These are phyloP conservation scores for Heterotilapia buettikoferi DNA, from an alignment of 2,113 vertebrate species.

Conservation along the genomic window DNA sequence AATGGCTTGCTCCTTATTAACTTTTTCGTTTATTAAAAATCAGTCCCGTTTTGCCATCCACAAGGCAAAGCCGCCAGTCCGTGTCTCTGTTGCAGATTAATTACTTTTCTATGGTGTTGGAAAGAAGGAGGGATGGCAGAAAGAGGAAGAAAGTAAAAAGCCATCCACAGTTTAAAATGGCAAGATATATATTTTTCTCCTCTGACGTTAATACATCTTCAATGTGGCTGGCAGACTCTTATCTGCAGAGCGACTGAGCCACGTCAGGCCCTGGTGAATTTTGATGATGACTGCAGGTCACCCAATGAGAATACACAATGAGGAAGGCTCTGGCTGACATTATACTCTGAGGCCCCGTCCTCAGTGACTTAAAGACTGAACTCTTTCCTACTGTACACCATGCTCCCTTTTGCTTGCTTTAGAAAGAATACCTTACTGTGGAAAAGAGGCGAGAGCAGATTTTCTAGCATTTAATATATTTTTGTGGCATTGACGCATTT, in stretches of 20 bases:
- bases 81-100: slow-evolving; percentile 68
- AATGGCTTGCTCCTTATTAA: slow-evolving; percentile 70
- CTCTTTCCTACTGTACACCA: not conserved
- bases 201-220: slow-evolving; percentile 61
- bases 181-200: slow-evolving; percentile 65
- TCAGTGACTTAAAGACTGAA: slow-evolving; percentile 10
- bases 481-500: not conserved
- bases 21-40: slow-evolving; percentile 70
- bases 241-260: slow-evolving; percentile 62
- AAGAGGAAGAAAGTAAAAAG: slow-evolving; percentile 48
- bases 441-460: not conserved
- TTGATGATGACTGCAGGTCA: slow-evolving; percentile 68
- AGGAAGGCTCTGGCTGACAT: slow-evolving; percentile 41
- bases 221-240: slow-evolving; percentile 63
- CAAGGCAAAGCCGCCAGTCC: slow-evolving; percentile 47
- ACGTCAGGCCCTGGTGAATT: slow-evolving; percentile 63
- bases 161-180: slow-evolving; percentile 54
- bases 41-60: slow-evolving; percentile 48
- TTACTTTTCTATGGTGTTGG: slow-evolving; percentile 60
- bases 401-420: not conserved
- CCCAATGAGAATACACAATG: slow-evolving; percentile 67
- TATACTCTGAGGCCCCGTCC: slow-evolving; percentile 13
- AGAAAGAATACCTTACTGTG: not conserved
- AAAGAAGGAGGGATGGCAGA: slow-evolving; percentile 29
- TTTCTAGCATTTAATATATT: not conserved